Conservation (phyloP, 2,888 invertebrate species). For the Charanyca ferruginea region DNA sequence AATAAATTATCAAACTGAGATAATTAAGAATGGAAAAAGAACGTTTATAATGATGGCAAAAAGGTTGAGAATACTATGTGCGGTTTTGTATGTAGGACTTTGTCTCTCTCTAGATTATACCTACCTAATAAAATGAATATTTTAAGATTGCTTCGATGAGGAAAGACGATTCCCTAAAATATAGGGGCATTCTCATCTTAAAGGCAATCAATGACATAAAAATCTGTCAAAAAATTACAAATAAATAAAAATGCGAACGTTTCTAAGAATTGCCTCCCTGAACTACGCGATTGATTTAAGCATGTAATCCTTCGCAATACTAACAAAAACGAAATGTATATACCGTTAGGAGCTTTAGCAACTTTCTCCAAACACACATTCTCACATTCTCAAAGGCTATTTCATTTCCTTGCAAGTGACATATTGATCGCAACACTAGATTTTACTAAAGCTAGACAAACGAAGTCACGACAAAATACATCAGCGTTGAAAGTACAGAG, state of each 20-base stretch:
- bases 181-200: no score
- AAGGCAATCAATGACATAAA: no score
- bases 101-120: no score
- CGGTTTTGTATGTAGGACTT: not conserved
- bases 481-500: conserved; percentile 17
- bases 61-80: not conserved
- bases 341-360: not conserved
- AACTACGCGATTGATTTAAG: no score
- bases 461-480: conserved; percentile 50
- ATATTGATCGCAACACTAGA: conserved; percentile 37
- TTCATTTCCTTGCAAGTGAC: conserved; percentile 17
- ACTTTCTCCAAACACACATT: conserved; percentile 5
- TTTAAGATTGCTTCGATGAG: no score
- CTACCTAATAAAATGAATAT: no score
- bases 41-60: not conserved
- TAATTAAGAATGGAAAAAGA: conserved; percentile 4
- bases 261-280: no score
- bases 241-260: no score
- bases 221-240: no score
- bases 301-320: no score
- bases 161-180: no score
- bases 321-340: not conserved
- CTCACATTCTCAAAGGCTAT: not conserved
- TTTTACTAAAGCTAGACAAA: conserved; percentile 23
- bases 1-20: conserved; percentile 71